Evolutionary conservation across 1,140 invertebrate species (phyloP), one percentile per base, ranked within the genome.

Genomic region (Camponotus floridanus): DNA sequence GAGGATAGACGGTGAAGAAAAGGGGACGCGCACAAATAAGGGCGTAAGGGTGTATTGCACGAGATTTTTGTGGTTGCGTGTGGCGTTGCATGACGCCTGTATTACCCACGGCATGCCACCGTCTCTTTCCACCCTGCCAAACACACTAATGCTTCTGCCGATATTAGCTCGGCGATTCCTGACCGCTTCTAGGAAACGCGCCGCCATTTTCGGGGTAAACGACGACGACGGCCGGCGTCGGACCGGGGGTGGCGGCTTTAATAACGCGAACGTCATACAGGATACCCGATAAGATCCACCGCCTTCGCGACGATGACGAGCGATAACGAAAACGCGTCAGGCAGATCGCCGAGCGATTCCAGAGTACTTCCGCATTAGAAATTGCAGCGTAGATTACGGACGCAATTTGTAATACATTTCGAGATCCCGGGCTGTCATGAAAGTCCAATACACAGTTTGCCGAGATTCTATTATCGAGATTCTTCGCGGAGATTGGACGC

Each of bases 61-160:
- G 80, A 88, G 83, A 88, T 88, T 90, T 91, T 90, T 90, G 76
- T 85, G 76, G 71, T 91, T 79, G 89, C 90, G 90, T 91, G 90
- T 68, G 57, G 62, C 84, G 70, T 91, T 87, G 89, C 90, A 91
- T 90, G 90, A 91, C 87, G 89, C 76, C 78, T 88, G 83, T 88
- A 88, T 86, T 88, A 86, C 76, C 64, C 88, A 76, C 83, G 83
- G 83, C 86, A 90, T 86, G 76, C 73, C 89, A 67, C 51, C 84
- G 83, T 88, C 87, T 76, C 70, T 85, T 85, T 85, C 85, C 71
- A 74, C 78, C 59, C 80, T 76, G 85, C 76, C 89, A 62, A 70
- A 68, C 90, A 80, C 76, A 64, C 74, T 71, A 86, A 91, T 85
- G 62, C 70, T 55, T 80, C 76, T 74, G 67, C 86, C 89, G 84